Conservation (phyloP, 2,888 invertebrate genomes). For the Euphydryas editha region DNA sequence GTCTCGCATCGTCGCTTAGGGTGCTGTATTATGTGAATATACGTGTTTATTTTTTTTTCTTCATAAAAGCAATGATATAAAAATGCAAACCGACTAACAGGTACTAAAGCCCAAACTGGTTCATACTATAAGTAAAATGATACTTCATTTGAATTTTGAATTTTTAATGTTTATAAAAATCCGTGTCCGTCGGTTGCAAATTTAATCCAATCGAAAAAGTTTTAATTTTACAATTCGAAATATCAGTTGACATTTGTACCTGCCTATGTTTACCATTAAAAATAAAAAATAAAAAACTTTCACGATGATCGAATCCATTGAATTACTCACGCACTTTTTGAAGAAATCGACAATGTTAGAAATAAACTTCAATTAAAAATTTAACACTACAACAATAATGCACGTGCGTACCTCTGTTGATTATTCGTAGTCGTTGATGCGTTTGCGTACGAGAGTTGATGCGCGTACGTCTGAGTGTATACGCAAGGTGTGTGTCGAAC, state of each 20-base stretch:
- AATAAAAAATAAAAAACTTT: neutral
- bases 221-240: neutral
- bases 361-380: constrained; percentile 7
- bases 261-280: neutral
- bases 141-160: too few species aligned
- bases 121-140: neutral
- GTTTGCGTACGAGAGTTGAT: constrained; percentile 42
- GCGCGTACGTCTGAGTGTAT: constrained; percentile 47
- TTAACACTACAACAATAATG: constrained; percentile 34
- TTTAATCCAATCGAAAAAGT: neutral
- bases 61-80: neutral
- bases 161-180: neutral
- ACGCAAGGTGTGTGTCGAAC: constrained; percentile 61
- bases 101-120: neutral
- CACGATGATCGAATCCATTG: constrained; percentile 4
- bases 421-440: constrained; percentile 48
- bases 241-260: neutral
- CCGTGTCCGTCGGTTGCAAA: neutral
- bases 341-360: neutral
- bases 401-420: constrained; percentile 71
- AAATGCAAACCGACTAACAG: neutral
- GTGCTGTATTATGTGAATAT: constrained; percentile 17
- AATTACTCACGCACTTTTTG: constrained; percentile 15
- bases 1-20: constrained; percentile 31
- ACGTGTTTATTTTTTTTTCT: constrained; percentile 5